These are phyloP conservation scores for Synergus japonicus DNA, from an alignment of 2,888 invertebrate species.

Conservation along the genomic window DNA sequence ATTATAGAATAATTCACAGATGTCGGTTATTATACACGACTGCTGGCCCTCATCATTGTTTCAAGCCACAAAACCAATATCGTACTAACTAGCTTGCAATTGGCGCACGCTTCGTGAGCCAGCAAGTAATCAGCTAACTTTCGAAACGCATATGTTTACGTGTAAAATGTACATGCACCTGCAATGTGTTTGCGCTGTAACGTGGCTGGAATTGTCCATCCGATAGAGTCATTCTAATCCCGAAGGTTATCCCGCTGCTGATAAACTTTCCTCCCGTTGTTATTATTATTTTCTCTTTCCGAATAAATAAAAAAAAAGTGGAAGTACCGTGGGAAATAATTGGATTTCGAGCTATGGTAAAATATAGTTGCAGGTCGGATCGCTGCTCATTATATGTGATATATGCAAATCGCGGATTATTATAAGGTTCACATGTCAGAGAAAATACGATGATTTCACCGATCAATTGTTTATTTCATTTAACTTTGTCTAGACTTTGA, in stretches of 20 bases:
- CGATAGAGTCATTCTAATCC: not conserved
- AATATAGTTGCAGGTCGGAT: not conserved
- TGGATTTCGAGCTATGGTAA: not conserved
- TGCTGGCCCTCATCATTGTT: not conserved
- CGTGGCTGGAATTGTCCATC: not conserved
- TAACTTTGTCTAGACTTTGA: too few relatives aligned
- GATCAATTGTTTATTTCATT: too few relatives aligned
- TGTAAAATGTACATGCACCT: not conserved
- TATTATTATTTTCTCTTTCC: not conserved
- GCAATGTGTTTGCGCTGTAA: not conserved
- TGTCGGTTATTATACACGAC: not conserved
- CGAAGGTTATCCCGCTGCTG: not conserved
- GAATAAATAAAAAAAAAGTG: not conserved
- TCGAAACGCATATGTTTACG: not conserved
- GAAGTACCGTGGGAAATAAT: not conserved
- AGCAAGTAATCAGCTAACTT: constrained; percentile 3
- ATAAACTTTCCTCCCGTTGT: not conserved
- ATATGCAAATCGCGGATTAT: not conserved
- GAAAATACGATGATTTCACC: too few relatives aligned
- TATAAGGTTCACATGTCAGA: not conserved
- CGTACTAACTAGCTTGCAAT: constrained; percentile 1
- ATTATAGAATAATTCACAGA: not conserved
- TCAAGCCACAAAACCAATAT: not conserved
- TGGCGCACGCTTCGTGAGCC: not conserved
- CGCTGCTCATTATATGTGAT: not conserved